Evolutionary conservation across 2,888 invertebrate species (phyloP).

Genomic region (Troilus luridus): DNA sequence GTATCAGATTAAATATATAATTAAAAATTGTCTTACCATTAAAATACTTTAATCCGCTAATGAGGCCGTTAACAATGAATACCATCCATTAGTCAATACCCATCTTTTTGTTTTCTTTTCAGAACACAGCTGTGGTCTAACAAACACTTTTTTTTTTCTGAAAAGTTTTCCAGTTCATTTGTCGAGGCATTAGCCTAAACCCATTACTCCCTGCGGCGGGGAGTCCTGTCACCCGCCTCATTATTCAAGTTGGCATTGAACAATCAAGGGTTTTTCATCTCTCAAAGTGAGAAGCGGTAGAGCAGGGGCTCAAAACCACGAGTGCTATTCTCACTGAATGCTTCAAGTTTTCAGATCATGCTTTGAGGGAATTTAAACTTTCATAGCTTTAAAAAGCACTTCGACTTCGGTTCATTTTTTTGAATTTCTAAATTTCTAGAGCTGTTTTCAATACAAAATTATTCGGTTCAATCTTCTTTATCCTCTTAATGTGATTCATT

Average conservation of each 20-base stretch:
- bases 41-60: not conserved
- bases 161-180: slow-evolving; percentile 2
- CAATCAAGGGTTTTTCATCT: slow-evolving; percentile 20
- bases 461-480: too few species aligned
- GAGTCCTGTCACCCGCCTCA: not conserved
- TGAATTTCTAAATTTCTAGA: not conserved
- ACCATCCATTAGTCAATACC: not conserved
- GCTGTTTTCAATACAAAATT: not conserved
- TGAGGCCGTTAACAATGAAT: not conserved
- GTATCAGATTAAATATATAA: too few species aligned
- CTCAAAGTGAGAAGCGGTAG: not conserved
- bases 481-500: too few species aligned
- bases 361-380: not conserved
- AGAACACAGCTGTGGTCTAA: not conserved
- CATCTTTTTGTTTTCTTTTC: not conserved
- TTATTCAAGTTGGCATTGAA: not conserved
- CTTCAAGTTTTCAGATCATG: not conserved
- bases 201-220: not conserved
- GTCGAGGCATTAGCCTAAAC: not conserved
- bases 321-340: not conserved
- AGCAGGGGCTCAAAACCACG: not conserved
- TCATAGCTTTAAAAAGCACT: not conserved
- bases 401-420: not conserved
- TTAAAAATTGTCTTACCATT: not conserved
- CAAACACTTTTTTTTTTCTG: not conserved